Evolutionary conservation across 1,140 invertebrate species (phyloP).

Genomic region (Holotrichia oblita): DNA sequence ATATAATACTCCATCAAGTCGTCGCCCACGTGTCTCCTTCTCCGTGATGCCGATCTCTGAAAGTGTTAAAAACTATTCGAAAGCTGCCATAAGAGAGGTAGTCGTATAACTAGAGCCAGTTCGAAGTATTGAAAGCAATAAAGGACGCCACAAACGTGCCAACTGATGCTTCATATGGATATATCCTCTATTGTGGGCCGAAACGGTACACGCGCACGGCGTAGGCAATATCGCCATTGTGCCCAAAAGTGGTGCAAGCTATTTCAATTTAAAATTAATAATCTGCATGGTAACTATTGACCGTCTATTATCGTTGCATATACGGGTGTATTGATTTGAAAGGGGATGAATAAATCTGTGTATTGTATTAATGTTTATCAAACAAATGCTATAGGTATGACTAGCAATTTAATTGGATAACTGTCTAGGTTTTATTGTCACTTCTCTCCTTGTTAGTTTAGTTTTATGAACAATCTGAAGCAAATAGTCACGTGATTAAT

Average conservation of each 20-base stretch:
- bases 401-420: no score
- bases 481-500: no score
- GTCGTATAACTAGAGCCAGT: conserved; percentile 1
- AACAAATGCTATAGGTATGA: no score
- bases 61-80: conserved; percentile 31
- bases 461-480: no score
- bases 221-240: conserved; percentile 34
- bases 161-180: conserved; percentile 25
- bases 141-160: conserved; percentile 22
- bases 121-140: conserved; percentile 23
- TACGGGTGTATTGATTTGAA: not conserved
- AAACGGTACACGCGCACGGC: not conserved
- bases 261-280: conserved; percentile 27
- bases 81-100: conserved; percentile 30
- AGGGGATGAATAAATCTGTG: not conserved
- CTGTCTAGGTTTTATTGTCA: no score
- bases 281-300: not conserved
- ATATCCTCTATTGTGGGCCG: conserved; percentile 32
- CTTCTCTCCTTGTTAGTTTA: no score
- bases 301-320: not conserved
- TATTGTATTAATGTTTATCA: no score
- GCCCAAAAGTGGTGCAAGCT: conserved; percentile 32
- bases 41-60: not conserved
- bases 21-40: conserved; percentile 13
- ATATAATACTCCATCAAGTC: conserved; percentile 20